Conservation (phyloP, 2,797 vertebrate genomes). For the Nothura maculosa region DNA sequence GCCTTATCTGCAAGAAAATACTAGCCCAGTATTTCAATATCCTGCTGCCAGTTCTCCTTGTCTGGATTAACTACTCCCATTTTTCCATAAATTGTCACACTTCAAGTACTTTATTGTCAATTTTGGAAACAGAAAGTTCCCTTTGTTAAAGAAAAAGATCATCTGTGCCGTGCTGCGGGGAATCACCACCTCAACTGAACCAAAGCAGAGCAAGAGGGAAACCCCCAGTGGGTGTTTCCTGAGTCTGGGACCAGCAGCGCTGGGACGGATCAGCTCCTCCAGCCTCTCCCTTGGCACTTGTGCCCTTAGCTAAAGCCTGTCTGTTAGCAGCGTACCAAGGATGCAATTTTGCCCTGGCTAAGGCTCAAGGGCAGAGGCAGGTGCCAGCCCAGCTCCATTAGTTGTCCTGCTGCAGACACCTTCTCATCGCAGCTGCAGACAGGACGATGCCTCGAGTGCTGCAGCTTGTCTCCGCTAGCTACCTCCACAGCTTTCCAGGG, state of each 20-base stretch:
- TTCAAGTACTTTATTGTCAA: neutral
- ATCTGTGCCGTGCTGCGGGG: neutral
- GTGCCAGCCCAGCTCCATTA: neutral
- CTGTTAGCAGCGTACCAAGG: too few relatives aligned
- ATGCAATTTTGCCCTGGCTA: too few relatives aligned
- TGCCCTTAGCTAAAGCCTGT: too few relatives aligned
- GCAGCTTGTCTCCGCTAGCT: neutral
- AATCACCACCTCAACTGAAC: neutral
- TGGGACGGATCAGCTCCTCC: too few relatives aligned
- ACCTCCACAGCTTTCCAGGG: neutral
- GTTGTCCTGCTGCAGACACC: neutral
- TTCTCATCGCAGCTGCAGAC: neutral
- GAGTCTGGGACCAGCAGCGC: too few relatives aligned
- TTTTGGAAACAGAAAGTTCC: neutral
- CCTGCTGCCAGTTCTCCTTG: neutral
- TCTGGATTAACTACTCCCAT: neutral
- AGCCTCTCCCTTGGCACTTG: neutral
- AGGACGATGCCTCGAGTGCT: neutral
- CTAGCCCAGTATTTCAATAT: neutral
- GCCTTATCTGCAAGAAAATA: neutral
- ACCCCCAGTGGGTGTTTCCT: neutral
- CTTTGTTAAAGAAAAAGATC: neutral
- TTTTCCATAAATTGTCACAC: neutral
- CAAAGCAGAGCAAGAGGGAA: fast-evolving
- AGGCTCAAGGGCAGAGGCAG: too few relatives aligned